Evolutionary conservation across 2,113 vertebrate species (phyloP), one percentile per base, ranked within the genome.

Genomic region (Cryptotis parvus): DNA sequence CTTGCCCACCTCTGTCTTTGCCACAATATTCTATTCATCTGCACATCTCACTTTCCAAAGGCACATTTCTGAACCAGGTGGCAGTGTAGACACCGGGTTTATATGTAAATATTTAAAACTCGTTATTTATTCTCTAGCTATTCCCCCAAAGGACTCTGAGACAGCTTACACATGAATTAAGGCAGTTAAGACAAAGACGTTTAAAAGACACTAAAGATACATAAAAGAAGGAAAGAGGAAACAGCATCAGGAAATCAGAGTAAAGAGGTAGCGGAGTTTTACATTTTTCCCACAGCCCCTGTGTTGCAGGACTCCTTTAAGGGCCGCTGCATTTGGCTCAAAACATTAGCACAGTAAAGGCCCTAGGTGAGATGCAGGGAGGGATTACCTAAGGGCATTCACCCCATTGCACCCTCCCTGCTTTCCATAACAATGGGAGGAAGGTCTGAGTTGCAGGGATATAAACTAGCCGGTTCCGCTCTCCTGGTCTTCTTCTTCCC

Each of bases 261-360:
- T n/a, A n/a, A n/a, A n/a, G n/a, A n/a, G n/a, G n/a, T 63, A 55
- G 65, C n/a, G 45, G 45, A 66, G 63, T 65, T 77, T 78, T 87
- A 91, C 85, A 73, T 93, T 88, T 88, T 93, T 75, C 91, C 66
- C 58, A 52, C 24, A 89, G 85, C n/a, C n/a, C n/a, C n/a, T n/a
- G n/a, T n/a, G n/a, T n/a, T n/a, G n/a, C n/a, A n/a, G n/a, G n/a
- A n/a, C n/a, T n/a, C n/a, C n/a, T n/a, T n/a, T n/a, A n/a, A n/a
- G n/a, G n/a, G n/a, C n/a, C n/a, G n/a, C n/a, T n/a, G n/a, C n/a
- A n/a, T n/a, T n/a, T n/a, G n/a, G n/a, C n/a, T n/a, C n/a, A n/a
- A n/a, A n/a, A n/a, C n/a, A n/a, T n/a, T n/a, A n/a, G n/a, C n/a
- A n/a, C n/a, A n/a, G n/a, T n/a, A n/a, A n/a, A n/a, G n/a, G n/a